Percentiles rank a stretch among this genome's conserved stretches.
These are phyloP conservation scores for Crioceris asparagi DNA, from an alignment of 2,888 invertebrate genomes.

Conservation along the genomic window DNA sequence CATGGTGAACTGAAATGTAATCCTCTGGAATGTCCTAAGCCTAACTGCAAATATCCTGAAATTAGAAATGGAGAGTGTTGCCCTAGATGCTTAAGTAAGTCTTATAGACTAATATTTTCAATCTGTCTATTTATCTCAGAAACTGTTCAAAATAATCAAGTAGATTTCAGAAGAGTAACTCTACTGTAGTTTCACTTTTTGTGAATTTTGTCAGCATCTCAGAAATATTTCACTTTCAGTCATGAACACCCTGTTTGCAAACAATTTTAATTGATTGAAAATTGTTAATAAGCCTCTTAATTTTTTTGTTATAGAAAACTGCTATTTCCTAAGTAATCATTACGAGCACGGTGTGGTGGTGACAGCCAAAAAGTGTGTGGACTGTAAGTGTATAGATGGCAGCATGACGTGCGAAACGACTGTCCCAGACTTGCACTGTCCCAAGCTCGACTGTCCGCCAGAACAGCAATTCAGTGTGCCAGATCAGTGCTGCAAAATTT, in stretches of 20 bases:
- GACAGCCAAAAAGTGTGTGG: constrained; percentile 65
- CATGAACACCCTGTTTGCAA: too few relatives aligned
- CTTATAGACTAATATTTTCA: constrained; percentile 3
- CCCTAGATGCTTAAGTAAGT: constrained; percentile 77
- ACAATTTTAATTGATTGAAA: too few relatives aligned
- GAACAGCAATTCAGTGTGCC: constrained; percentile 70
- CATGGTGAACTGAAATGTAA: constrained; percentile 78
- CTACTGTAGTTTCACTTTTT: too few relatives aligned
- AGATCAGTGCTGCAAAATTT: constrained; percentile 83
- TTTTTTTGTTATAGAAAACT: constrained; percentile 30
- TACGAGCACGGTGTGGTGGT: constrained; percentile 75
- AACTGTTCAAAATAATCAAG: too few relatives aligned
- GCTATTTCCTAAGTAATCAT: constrained; percentile 30
- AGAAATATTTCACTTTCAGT: too few relatives aligned
- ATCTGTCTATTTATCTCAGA: too few relatives aligned
- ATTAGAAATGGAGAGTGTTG: constrained; percentile 72
- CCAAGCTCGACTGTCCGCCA: constrained; percentile 63
- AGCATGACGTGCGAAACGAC: constrained; percentile 66
- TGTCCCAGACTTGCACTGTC: constrained; percentile 65
- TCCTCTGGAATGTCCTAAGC: constrained; percentile 67
- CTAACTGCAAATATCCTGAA: constrained; percentile 72
- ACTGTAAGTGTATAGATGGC: constrained; percentile 75
- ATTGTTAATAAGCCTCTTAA: too few relatives aligned
- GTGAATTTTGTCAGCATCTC: too few relatives aligned
- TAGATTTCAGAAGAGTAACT: too few relatives aligned